Evolutionary conservation across 2,113 vertebrate species (phyloP), one percentile per base, ranked within the genome.

Genomic region (Daubentonia madagascariensis): DNA sequence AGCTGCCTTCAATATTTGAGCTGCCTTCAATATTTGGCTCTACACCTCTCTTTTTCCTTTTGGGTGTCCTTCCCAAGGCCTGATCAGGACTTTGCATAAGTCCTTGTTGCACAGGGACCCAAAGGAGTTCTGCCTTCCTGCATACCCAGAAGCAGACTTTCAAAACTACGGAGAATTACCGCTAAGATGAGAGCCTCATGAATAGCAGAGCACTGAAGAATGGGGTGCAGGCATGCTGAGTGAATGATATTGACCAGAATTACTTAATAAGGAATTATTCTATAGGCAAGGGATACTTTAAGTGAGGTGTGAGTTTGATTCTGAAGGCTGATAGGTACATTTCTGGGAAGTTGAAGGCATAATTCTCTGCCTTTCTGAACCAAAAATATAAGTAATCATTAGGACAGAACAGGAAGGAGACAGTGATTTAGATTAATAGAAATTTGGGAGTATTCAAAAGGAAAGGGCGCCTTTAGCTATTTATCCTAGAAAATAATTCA

Each of bases 401-500:
- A 76, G 18, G 23, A 32, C 3, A 54, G 61, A 79, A 40, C 7
- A 90, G 70, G 28, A 75, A 81, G 28, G n/a, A 80, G 50, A 75
- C 37, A 50, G 48, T 68, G 73, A 63, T 92, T 95, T 86, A 85
- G 50, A 92, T 85, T 50, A 87, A 72, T 48, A 95, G 50, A 92
- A 85, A 85, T 67, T 12, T 79, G 45, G 45, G 10, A 48, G 14
- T 61, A 83, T 94, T 93, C 23, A 59, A 72, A 95, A 83, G 52
- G 65, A 30, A 43, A 78, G 28, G 52, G 7, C 16, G 35, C 28
- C 54, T 23, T 89, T 91, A 83, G 28, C 72, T 89, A 61, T 79
- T 95, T 75, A 65, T 97, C 73, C 32, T 54, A 70, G 65, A 73
- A 89, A 68, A 50, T 1, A 52, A 30, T 59, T 87, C 35, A 84